phyloP scores from a whole-genome alignment of 2,113 vertebrate genomes.

The Tauraco erythrolophus region DNA sequence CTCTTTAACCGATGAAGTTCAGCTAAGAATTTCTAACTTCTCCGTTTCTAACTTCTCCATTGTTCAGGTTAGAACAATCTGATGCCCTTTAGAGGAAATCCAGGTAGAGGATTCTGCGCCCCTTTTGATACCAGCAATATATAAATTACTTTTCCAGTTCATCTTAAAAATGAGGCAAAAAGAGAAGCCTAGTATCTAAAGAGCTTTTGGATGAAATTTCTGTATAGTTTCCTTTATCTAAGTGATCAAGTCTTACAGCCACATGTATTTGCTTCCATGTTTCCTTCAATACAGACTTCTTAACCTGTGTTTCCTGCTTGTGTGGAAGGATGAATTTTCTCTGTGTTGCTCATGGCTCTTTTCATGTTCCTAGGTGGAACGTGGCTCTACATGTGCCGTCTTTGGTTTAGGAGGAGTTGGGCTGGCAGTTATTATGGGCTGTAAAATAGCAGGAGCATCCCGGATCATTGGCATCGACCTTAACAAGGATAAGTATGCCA shows the following conservation, averaged over 20 bases:
- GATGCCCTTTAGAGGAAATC: not conserved
- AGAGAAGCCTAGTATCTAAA: not conserved
- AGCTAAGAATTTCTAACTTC: not conserved
- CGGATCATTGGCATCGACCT: conserved; percentile 81
- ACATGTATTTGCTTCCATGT: not conserved
- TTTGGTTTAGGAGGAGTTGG: conserved; percentile 85
- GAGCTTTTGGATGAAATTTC: not conserved
- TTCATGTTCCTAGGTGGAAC: conserved; percentile 74
- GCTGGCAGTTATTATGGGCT: conserved; percentile 82
- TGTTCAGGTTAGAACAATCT: not conserved
- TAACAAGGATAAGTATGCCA: conserved; percentile 81
- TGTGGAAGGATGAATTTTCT: not conserved
- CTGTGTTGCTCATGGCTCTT: not conserved
- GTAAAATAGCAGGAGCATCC: conserved; percentile 80
- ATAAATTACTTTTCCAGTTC: not conserved
- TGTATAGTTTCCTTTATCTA: not conserved
- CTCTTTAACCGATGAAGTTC: not conserved
- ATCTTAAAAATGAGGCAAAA: not conserved
- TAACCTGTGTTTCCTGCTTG: not conserved
- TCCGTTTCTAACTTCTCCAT: not conserved
- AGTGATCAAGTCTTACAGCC: not conserved
- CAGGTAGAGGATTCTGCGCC: not conserved
- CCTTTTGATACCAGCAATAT: not conserved
- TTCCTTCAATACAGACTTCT: not conserved
- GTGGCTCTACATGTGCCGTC: conserved; percentile 79